These are phyloP conservation scores for Vultur gryphus DNA, from an alignment of 2,797 vertebrate species.

Conservation along the genomic window DNA sequence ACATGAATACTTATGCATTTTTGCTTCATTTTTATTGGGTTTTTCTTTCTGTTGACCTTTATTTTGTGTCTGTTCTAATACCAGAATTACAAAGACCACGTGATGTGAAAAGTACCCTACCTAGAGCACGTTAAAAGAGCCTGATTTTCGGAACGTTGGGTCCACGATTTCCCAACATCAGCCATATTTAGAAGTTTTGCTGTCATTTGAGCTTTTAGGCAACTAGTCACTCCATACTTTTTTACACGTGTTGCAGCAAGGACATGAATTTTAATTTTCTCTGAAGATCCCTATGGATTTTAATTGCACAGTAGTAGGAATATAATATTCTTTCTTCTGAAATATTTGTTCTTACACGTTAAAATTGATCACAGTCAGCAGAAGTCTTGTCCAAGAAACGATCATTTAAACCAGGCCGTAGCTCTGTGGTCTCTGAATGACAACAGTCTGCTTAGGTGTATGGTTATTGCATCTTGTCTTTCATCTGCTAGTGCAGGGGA, in stretches of 20 bases:
- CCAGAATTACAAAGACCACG: neutral
- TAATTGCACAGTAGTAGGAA: neutral
- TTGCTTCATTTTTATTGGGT: neutral
- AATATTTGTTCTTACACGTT: neutral
- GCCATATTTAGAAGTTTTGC: neutral
- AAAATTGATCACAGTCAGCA: neutral
- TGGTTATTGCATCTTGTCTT: rapidly evolving
- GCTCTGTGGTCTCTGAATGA: neutral
- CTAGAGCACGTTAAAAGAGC: neutral
- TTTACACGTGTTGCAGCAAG: neutral
- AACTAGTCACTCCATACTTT: neutral
- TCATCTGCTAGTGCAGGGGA: neutral
- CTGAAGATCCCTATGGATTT: neutral
- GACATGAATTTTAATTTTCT: neutral
- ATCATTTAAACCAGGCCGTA: neutral
- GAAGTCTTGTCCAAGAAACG: neutral
- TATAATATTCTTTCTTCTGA: neutral
- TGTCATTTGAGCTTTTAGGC: neutral
- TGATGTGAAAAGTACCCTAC: neutral
- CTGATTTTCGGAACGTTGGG: neutral
- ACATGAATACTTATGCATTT: neutral
- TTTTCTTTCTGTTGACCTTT: neutral
- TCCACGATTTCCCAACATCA: neutral
- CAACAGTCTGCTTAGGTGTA: neutral
- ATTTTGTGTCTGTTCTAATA: neutral